These are phyloP conservation scores for Nasonia oneida DNA, from an alignment of 2,888 invertebrate genomes.

Conservation along the genomic window DNA sequence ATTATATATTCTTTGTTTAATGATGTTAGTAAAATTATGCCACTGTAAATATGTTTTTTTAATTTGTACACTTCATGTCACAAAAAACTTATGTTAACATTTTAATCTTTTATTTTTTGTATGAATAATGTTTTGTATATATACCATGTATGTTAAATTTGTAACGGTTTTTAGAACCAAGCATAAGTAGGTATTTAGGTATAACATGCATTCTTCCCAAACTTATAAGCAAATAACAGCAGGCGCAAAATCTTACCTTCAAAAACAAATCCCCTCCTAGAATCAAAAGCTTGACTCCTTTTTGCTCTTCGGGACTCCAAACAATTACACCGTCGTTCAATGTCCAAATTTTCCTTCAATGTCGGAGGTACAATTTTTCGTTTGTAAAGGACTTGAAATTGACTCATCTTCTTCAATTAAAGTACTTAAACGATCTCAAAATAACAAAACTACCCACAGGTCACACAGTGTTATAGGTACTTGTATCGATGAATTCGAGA, in stretches of 20 bases:
- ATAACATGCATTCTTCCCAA: not conserved
- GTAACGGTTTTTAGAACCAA: no score
- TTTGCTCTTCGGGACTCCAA: not conserved
- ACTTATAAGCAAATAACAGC: not conserved
- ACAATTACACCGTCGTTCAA: not conserved
- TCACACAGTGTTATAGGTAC: no score
- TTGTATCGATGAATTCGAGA: no score
- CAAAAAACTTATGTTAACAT: no score
- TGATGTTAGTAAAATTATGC: no score
- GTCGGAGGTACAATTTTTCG: not conserved
- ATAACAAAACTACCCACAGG: no score
- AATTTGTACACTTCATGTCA: no score
- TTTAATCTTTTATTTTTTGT: no score
- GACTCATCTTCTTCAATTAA: not conserved
- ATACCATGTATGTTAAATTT: not conserved
- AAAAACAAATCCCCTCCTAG: not conserved
- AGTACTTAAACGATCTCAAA: no score
- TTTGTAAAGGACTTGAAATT: not conserved
- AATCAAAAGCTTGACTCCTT: not conserved
- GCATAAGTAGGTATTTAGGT: no score
- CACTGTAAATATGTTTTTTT: no score
- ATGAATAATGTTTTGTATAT: not conserved
- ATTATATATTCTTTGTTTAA: no score
- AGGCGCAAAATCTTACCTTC: not conserved
- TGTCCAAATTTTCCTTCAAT: not conserved